Evolutionary conservation across 1,140 invertebrate species (phyloP).

Genomic region (Hirudo medicinalis): DNA sequence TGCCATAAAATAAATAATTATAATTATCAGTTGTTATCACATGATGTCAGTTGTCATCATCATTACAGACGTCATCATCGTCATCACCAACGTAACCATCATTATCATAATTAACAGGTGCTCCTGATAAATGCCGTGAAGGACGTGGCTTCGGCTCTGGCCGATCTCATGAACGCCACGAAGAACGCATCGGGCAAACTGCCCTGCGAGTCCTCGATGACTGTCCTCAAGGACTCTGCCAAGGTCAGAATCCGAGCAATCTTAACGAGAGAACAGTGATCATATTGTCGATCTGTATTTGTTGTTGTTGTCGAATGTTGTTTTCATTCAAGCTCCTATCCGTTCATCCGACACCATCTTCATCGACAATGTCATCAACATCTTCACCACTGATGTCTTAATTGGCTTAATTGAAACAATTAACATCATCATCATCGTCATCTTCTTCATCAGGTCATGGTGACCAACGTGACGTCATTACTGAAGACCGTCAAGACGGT

Average conservation of each 20-base stretch:
- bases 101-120: conserved; percentile 45
- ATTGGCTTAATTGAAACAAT: no score
- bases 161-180: conserved; percentile 88
- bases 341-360: no score
- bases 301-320: background rate
- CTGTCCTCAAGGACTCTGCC: conserved; percentile 86
- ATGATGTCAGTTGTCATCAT: background rate
- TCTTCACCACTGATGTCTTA: no score
- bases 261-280: background rate
- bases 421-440: no score
- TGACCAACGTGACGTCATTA: conserved; percentile 92
- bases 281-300: no score
- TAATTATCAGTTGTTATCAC: no score
- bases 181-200: conserved; percentile 89
- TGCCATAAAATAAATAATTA: no score
- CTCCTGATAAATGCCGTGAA: conserved; percentile 94
- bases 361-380: no score
- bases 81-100: background rate
- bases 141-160: conserved; percentile 88
- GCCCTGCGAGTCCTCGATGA: conserved; percentile 86
- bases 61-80: background rate
- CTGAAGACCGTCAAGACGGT: conserved; percentile 97
- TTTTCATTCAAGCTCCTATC: background rate
- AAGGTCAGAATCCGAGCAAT: conserved; percentile 57
- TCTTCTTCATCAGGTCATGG: conserved; percentile 67